Percentiles rank a stretch among this genome's conserved stretches.
These are phyloP conservation scores for Chorisops tibialis DNA, from an alignment of 2,888 invertebrate species.

Conservation along the genomic window DNA sequence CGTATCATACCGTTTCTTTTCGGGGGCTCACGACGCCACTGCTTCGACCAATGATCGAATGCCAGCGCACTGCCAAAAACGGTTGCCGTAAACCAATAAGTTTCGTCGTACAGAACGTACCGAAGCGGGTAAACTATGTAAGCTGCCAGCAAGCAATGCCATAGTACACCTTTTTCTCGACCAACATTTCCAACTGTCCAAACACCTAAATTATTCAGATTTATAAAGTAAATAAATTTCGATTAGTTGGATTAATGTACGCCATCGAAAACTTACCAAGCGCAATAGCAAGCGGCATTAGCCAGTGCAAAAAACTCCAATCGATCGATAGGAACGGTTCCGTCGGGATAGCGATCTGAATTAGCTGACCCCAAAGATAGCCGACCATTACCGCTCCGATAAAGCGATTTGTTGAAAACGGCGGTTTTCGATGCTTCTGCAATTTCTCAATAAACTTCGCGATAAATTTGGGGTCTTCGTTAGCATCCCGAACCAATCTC, in stretches of 20 bases:
- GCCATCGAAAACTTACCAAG: conserved; percentile 62
- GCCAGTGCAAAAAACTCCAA: conserved; percentile 66
- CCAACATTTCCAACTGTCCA: conserved; percentile 91
- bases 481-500: conserved; percentile 78
- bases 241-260: not conserved
- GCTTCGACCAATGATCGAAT: conserved; percentile 73
- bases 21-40: conserved; percentile 70
- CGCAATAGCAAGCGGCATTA: conserved; percentile 69
- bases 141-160: conserved; percentile 67
- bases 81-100: conserved; percentile 66
- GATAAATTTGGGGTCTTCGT: conserved; percentile 68
- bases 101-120: conserved; percentile 71
- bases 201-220: conserved; percentile 63
- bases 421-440: conserved; percentile 67
- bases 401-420: conserved; percentile 75
- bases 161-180: conserved; percentile 69
- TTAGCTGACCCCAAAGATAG: conserved; percentile 75
- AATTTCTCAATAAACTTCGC: conserved; percentile 63
- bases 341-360: conserved; percentile 72
- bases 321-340: conserved; percentile 69
- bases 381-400: conserved; percentile 73
- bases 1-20: conserved; percentile 52
- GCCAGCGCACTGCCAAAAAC: conserved; percentile 63
- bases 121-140: conserved; percentile 65
- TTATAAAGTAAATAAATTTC: not conserved